Evolutionary conservation across 2,797 vertebrate genomes (phyloP), one percentile per base, ranked within the genome.

Genomic region (Pitangus sulphuratus): DNA sequence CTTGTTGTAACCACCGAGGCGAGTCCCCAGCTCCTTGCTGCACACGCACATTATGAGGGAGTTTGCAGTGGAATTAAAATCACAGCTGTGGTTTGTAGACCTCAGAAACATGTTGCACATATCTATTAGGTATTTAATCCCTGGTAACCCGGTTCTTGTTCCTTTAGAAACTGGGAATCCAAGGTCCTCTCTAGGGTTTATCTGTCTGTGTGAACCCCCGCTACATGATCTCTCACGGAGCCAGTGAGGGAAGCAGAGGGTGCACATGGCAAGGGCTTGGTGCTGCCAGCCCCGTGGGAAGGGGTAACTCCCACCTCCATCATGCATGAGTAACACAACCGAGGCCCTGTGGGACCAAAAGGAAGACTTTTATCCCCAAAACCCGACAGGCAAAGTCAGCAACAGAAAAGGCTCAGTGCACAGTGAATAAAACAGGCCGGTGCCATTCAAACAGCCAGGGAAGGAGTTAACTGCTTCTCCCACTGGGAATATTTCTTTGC

Each of bases 41-140:
- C 16, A 35, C 62, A 4, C 0, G 0, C 2, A 57, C n/a, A 25
- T 8, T 2, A 1, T 5, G 50, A 3, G 0, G 37, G 62, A 93
- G 44, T 4, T 42, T 4, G 13, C 53, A 56, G 13, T 0, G 2
- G 33, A 60, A 84, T 65, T 28, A 60, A 82, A 95, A 77, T n/a
- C 79, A 19, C 62, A 85, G 64, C 58, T 13, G 58, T 0, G 2
- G 10, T 40, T 84, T 71, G 70, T 37, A 87, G 66, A 65, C 79
- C 68, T 94, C 64, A 31, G 66, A 61, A 82, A 26, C 39, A 50
- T n/a, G 22, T 1, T 8, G 24, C 35, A 54, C 8, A 1, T 35
- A 45, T 9, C 54, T 50, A 3, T 35, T 42, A 62, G 60, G 26
- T 9, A 22, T 25, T 37, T 40, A 87, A 84, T n/a, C 61, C 45